Evolutionary conservation across 2,888 invertebrate species (phyloP), one percentile per base, ranked within the genome.

Genomic region (Plutella xylostella): DNA sequence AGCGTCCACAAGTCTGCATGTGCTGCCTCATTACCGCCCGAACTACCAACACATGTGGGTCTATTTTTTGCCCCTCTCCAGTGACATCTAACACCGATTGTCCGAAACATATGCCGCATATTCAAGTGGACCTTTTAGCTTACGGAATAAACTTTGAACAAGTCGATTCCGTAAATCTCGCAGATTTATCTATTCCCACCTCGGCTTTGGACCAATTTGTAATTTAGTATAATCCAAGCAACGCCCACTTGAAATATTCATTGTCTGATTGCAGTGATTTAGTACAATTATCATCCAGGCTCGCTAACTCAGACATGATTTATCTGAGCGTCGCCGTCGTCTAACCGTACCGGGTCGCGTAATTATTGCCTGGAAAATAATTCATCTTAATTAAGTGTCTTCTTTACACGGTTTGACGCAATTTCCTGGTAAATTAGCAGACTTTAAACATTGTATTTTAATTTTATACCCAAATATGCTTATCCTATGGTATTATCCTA

Each of bases 221-320:
- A 64, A 68, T 71, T 72, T 69, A 69, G 65, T 65, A n/a, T n/a
- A 68, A 70, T 68, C 61, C 63, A 56, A 60, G 53, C 60, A 60
- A 72, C 77, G 69, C 77, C 79, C 78, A 78, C 78, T 61, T 63
- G 56, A 56, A 65, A 64, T 62, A 68, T 71, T 68, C 63, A 68
- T 65, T 66, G 67, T 71, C 63, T 65, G 67, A 71, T 72, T 71
- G 70, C 70, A 68, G 64, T 73, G 73, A 76, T 78, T 80, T 75
- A 76, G 58, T 70, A 60, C 68, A 66, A 72, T 70, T 72, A 72
- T 72, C 63, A 60, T 58, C 54, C 55, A 64, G 60, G 62, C 68
- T 70, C 63, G 63, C 70, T 68, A 70, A 75, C 62, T 65, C 56
- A 56, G 60, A 60, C 61, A 57, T 70, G 72, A 78, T 77, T 79